Percentiles rank a stretch among this genome's conserved stretches.
phyloP scores from a whole-genome alignment of 2,797 vertebrate genomes.

The Cercopithecus mitis region DNA sequence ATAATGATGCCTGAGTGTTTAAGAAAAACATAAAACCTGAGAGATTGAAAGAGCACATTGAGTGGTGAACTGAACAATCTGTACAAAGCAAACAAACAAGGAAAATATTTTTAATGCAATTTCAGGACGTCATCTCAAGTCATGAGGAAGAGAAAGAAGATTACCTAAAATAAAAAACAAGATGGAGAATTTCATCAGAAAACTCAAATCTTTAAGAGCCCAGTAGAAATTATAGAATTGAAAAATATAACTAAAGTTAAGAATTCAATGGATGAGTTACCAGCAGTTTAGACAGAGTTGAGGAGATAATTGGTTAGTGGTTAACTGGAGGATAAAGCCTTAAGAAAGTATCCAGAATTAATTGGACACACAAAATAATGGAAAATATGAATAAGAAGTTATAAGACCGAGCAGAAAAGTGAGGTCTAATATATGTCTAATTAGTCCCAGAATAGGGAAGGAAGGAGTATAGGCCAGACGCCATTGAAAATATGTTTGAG shows the following conservation, averaged over 20 bases:
- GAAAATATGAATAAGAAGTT: background rate
- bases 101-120: background rate
- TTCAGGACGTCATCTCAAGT: background rate
- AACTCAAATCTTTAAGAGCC: background rate
- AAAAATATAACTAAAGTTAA: background rate
- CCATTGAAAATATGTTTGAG: background rate
- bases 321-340: background rate
- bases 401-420: too few species aligned
- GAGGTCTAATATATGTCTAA: background rate
- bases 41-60: background rate
- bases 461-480: background rate
- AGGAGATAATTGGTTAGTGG: background rate
- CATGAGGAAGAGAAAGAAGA: background rate
- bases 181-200: background rate
- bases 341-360: background rate
- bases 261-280: background rate
- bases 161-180: background rate
- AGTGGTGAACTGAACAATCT: background rate
- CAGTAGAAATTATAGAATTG: background rate
- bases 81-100: background rate
- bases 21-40: background rate
- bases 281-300: background rate
- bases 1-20: background rate
- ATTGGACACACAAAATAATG: background rate
- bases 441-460: background rate